Percentiles rank a stretch among this genome's conserved stretches.
These are phyloP conservation scores for Drosophila ogumai DNA, from an alignment of 1,140 invertebrate species.

Conservation along the genomic window DNA sequence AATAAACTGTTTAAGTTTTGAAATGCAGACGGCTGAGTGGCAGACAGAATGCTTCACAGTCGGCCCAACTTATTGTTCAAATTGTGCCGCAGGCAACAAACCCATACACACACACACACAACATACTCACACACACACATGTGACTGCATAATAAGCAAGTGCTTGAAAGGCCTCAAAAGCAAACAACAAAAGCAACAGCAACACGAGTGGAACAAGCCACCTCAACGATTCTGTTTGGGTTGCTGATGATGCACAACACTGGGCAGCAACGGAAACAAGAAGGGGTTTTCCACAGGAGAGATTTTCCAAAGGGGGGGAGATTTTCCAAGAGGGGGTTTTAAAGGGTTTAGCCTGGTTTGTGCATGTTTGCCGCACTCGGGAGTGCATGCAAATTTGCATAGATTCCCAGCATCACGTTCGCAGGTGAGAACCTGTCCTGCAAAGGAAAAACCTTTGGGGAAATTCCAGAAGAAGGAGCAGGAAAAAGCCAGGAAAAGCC, in stretches of 20 bases:
- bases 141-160: slow-evolving; percentile 51
- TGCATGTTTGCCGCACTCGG: slow-evolving; percentile 49
- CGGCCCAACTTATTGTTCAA: slow-evolving; percentile 55
- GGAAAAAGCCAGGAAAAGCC: not conserved
- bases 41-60: slow-evolving; percentile 42
- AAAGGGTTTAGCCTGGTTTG: slow-evolving; percentile 21
- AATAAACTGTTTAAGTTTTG: slow-evolving; percentile 65
- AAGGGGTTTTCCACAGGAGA: not conserved
- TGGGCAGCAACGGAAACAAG: slow-evolving; percentile 16
- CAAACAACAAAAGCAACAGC: slow-evolving; percentile 47
- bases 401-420: slow-evolving; percentile 50
- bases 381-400: slow-evolving; percentile 63
- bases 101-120: slow-evolving; percentile 17
- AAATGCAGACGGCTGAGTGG: slow-evolving; percentile 49
- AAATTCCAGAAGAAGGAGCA: not conserved
- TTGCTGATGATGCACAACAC: slow-evolving; percentile 47
- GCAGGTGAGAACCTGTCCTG: slow-evolving; percentile 3
- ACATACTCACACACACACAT: slow-evolving; percentile 27
- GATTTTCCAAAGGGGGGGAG: not conserved
- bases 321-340: slow-evolving; percentile 1
- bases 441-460: too few relatives aligned
- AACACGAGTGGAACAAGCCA: slow-evolving; percentile 46
- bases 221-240: slow-evolving; percentile 54
- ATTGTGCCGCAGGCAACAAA: slow-evolving; percentile 49
- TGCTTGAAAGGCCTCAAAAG: slow-evolving; percentile 54